These are phyloP conservation scores for Ramphastos sulfuratus DNA, from an alignment of 2,113 vertebrate genomes.

Conservation along the genomic window DNA sequence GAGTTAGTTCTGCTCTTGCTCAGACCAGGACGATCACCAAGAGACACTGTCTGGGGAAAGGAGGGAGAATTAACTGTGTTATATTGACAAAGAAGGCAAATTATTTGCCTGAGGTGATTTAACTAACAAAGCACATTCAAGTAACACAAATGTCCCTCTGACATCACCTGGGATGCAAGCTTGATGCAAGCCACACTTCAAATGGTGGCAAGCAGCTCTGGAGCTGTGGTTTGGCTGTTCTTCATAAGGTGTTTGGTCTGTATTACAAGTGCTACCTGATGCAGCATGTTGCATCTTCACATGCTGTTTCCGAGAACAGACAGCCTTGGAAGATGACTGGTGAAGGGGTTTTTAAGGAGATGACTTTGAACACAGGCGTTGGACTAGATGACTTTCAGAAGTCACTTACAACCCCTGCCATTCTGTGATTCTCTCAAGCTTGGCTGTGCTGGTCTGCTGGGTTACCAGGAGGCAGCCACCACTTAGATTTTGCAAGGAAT, in stretches of 20 bases:
- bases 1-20: no score
- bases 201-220: not conserved
- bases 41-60: not conserved
- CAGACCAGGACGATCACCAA: not conserved
- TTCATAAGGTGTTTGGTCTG: not conserved
- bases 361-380: not conserved
- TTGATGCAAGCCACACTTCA: not conserved
- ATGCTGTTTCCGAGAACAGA: accelerated
- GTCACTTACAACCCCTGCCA: no score
- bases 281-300: accelerated
- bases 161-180: not conserved
- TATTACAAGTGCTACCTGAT: not conserved
- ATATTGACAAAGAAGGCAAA: not conserved
- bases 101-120: slow-evolving; percentile 2
- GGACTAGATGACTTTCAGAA: no score
- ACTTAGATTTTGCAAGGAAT: not conserved
- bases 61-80: not conserved
- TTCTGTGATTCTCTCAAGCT: no score
- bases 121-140: not conserved
- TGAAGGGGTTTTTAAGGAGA: not conserved
- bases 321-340: not conserved
- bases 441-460: not conserved
- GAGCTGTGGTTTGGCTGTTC: not conserved
- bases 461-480: not conserved
- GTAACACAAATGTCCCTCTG: not conserved